Base-by-base conservation (phyloP, 2,888 invertebrate genomes). In the Aleiodes testaceus region DNA sequence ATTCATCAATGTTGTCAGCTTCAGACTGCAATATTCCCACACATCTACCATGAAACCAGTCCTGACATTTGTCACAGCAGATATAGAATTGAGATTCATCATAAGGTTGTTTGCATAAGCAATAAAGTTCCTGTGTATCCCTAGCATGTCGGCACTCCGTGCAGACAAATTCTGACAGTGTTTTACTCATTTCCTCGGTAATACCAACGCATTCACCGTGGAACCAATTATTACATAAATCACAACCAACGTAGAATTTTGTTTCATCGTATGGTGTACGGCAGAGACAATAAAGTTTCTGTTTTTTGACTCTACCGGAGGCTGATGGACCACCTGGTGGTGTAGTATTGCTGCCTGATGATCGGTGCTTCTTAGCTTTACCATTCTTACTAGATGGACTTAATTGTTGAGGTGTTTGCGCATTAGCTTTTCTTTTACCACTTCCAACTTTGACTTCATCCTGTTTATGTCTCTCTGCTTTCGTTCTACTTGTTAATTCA, bases 81-180 rank as follows among this genome's bases (percentile, higher is more conserved):
- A 99, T 98, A 88, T 99, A 99, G 91, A 99, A 99, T 88, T 97
- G 97, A 84, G 97, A 95, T 89, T 97, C 97, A 88, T 99, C 98
- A 87, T 99, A 99, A 12, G 98, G 98, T 85, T 97, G 97, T 81
- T 94, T 92, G 88, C 99, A 99, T 63, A 98, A 91, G 87, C 99
- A 99, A 88, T 97, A 99, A 14, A 99, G 90, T 85, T 98, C 97
- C 85, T 97, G 94, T 0, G 95, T 94, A 81, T 96, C 95, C 77
- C 93, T 91, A 1, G 96, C 95, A 79, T 94, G 94, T 72, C 93
- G 92, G 84, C 97, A 97, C 84, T 96, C 96, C 14, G 91, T 91
- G 84, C 97, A 97, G 77, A 96, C 92, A 88, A 96, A 99, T 85
- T 97, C 95, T 61, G 96, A 95, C 88, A 98, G 91, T 26, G 92